A percentile compares a stretch with the other conserved stretches of the same genome.
Conservation (phyloP, 1,140 invertebrate species). For the Lethocerus indicus region DNA sequence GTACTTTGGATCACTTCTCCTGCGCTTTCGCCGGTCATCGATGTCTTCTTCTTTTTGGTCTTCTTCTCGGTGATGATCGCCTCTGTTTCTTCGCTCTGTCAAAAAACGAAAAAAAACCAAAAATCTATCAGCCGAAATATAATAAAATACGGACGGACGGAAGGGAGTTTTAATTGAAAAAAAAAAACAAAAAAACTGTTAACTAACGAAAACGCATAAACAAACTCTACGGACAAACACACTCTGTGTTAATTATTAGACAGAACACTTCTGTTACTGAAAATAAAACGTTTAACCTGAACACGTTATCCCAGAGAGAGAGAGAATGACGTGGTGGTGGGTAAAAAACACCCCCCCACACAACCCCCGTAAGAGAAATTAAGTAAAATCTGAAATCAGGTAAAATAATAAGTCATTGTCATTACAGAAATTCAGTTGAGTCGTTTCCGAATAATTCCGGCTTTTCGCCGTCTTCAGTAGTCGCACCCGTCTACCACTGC, state of each 20-base stretch:
- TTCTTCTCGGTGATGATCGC: conserved; percentile 13
- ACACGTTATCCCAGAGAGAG: no score
- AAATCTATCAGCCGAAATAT: neutral
- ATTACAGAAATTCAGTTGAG: no score
- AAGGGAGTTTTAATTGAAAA: neutral
- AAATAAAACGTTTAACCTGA: neutral
- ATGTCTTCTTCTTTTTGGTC: conserved; percentile 18
- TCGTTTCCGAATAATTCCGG: no score
- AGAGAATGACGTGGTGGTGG: no score
- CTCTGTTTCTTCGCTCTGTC: conserved; percentile 13
- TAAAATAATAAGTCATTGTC: no score
- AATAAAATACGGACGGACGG: no score
- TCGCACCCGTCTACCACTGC: neutral
- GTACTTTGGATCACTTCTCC: conserved; percentile 11
- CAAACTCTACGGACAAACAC: neutral
- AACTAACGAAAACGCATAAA: neutral
- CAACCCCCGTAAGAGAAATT: no score
- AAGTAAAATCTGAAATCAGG: no score
- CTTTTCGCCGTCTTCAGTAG: no score
- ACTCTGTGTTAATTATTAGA: neutral
- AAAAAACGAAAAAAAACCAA: neutral
- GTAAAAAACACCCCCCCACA: no score
- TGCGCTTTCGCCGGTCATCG: conserved; percentile 5
- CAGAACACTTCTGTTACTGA: neutral
- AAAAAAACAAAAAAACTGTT: neutral